Evolutionary conservation across 2,797 vertebrate species (phyloP), one percentile per base, ranked within the genome.

Genomic region (Craterocephalus amniculus): DNA sequence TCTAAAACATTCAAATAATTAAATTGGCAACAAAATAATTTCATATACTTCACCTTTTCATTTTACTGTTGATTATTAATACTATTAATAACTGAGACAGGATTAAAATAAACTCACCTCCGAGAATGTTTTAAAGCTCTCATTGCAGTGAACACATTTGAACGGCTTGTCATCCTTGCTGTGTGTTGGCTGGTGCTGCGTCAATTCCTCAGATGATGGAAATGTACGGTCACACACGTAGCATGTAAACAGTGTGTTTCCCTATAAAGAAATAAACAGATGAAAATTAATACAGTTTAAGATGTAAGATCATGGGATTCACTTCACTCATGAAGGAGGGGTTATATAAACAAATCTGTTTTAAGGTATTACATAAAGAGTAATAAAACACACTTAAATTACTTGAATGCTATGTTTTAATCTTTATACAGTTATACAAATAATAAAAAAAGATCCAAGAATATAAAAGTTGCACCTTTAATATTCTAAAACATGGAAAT

Each of bases 191-290:
- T 96, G 96, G 88, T 96, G 95, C 73, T 92, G 87, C 0, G 94
- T 95, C 73, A 96, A 86, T 76, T 94, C 93, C 77, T 95, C 93
- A 49, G 96, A 96, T n/a, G 94, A 95, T 10, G 71, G 87, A 87
- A 96, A 96, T 49, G 94, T 93, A 35, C 94, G 88, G 58, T 94
- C 69, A 24, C 96, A 96, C 85, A 95, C 94, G 40, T 96, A 96
- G 83, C 96, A 96, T 31, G 95, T 94, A 85, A 96, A 96, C 72
- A 96, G 90, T 14, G 93, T 95, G 85, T 95, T 94, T 49, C 94
- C 92, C 93, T 94, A 80, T 31, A 4, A 63, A 63, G 26, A 75
- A 45, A 74, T 4, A 7, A 35, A 58, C 0, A 1, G 22, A 4
- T 0, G 4, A 20, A 54, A 59, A 20, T 22, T 32, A 24, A 45